phyloP scores from a whole-genome alignment of 2,888 invertebrate species.

The Blera fallax region DNA sequence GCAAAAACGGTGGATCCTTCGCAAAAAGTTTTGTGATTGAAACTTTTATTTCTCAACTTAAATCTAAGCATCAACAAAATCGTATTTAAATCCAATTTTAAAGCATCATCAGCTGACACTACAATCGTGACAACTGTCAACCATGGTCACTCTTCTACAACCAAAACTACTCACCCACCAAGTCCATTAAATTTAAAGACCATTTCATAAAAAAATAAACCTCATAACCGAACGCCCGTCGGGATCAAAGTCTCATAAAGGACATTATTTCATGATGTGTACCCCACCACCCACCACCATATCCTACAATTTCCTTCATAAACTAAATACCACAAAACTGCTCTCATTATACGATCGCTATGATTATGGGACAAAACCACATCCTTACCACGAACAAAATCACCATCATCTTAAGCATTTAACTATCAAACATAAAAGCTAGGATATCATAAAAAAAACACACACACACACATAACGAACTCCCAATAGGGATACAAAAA shows the following conservation, averaged over 20 bases:
- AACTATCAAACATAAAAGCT: conserved; percentile 48
- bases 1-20: no score
- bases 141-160: background rate
- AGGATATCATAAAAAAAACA: conserved; percentile 25
- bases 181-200: background rate
- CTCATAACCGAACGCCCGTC: conserved; percentile 14
- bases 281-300: background rate
- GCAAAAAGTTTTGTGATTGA: no score
- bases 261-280: background rate
- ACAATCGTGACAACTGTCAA: background rate
- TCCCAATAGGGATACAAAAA: background rate
- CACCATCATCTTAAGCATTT: conserved; percentile 54
- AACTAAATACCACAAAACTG: conserved; percentile 45
- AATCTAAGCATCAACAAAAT: no score
- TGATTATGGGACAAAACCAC: conserved; percentile 33
- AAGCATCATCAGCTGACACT: background rate
- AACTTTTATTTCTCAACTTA: no score
- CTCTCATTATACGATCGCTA: conserved; percentile 20
- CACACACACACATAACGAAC: background rate
- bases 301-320: conserved; percentile 24
- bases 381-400: conserved; percentile 21
- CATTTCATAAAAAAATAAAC: background rate
- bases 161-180: background rate
- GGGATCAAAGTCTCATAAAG: conserved; percentile 19
- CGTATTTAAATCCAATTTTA: no score